These are phyloP conservation scores for Microcaecilia unicolor DNA, from an alignment of 2,797 vertebrate species.

Conservation along the genomic window DNA sequence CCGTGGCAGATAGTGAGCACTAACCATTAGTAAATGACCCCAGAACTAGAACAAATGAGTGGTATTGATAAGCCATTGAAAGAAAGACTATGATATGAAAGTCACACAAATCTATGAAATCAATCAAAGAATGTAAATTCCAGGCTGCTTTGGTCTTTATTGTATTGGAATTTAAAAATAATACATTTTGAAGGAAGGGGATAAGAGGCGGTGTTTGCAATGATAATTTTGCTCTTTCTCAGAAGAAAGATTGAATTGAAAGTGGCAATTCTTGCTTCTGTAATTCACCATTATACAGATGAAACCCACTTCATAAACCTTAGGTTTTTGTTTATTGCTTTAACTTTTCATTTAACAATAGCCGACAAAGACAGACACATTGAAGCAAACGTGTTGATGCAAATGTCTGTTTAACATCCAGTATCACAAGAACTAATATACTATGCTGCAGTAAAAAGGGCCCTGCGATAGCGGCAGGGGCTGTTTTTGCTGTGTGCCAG, in stretches of 20 bases:
- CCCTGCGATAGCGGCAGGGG: too few species aligned
- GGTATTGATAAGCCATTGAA: background rate
- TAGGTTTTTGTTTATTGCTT: too few species aligned
- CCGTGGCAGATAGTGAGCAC: too few species aligned
- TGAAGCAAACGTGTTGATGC: too few species aligned
- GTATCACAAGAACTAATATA: too few species aligned
- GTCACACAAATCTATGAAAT: constrained; percentile 1
- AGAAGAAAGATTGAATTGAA: background rate
- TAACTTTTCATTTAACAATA: too few species aligned
- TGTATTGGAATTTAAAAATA: too few species aligned
- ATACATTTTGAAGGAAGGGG: constrained; percentile 9
- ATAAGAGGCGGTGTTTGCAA: background rate
- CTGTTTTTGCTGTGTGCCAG: too few species aligned
- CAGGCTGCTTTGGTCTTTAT: constrained; percentile 11
- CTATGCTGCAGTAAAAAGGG: too few species aligned
- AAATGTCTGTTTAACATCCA: too few species aligned
- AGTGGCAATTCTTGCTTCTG: background rate
- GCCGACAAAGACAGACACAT: too few species aligned
- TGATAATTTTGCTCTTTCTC: background rate
- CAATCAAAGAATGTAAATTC: background rate
- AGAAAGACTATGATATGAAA: constrained; percentile 11
- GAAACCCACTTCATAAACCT: background rate
- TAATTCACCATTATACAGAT: background rate
- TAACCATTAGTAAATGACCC: too few species aligned
- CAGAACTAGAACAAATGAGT: background rate